These are phyloP conservation scores for Holacanthus passer DNA, from an alignment of 2,113 vertebrate genomes.

Conservation along the genomic window DNA sequence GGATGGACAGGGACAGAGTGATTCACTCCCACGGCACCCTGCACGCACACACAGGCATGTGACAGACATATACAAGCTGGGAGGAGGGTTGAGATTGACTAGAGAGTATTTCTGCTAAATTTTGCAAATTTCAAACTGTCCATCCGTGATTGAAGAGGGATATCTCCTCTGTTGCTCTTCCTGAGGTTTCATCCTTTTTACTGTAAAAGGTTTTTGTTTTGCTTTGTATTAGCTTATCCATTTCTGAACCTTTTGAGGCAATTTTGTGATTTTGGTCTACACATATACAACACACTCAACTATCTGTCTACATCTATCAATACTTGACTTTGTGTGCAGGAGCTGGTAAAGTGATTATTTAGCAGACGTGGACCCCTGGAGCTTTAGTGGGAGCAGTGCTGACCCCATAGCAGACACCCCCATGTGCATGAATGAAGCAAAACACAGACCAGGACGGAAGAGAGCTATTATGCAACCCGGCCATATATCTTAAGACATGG, in stretches of 20 bases:
- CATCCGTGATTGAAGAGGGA: too few species aligned
- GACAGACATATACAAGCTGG: conserved; percentile 43
- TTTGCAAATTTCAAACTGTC: not conserved
- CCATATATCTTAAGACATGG: conserved; percentile 39
- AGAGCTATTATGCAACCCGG: conserved; percentile 37
- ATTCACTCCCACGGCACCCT: conserved; percentile 51
- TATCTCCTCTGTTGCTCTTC: not conserved
- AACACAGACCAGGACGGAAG: conserved; percentile 48
- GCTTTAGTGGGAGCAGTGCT: conserved; percentile 23
- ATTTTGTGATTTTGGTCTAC: not conserved
- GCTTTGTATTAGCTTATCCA: not conserved
- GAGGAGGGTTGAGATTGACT: not conserved
- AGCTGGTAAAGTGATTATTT: conserved; percentile 63
- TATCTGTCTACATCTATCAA: not conserved
- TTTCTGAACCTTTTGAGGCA: not conserved
- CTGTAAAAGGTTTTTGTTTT: not conserved
- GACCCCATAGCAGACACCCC: conserved; percentile 50
- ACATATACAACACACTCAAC: not conserved
- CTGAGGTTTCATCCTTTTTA: not conserved
- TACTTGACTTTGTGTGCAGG: not conserved
- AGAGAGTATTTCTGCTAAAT: not conserved
- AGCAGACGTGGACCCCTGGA: conserved; percentile 38
- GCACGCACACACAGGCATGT: conserved; percentile 24
- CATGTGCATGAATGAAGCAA: conserved; percentile 55
- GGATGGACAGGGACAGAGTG: conserved; percentile 61